A percentile compares a stretch with the other conserved stretches of the same genome.
These are phyloP conservation scores for Drosophila grimshawi DNA, from an alignment of 1,140 invertebrate species.

Conservation along the genomic window DNA sequence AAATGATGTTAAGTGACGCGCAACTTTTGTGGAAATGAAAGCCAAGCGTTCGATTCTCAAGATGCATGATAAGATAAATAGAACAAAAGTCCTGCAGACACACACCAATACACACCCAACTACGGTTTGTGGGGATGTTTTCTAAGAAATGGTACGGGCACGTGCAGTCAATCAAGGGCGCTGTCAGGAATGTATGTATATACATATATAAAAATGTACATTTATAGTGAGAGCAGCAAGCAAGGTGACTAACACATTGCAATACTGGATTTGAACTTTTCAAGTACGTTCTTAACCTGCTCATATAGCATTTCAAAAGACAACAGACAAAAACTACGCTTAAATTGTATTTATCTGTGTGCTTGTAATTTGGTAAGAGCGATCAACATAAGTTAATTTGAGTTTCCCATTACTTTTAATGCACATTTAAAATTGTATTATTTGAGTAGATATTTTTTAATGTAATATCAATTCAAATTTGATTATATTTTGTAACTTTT, in stretches of 20 bases:
- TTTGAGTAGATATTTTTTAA: no score
- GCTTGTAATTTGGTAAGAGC: no score
- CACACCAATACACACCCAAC: conserved; percentile 1
- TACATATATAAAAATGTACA: background rate
- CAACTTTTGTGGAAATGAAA: conserved; percentile 78
- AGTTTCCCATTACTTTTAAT: no score
- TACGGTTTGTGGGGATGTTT: conserved; percentile 7
- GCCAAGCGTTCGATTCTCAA: conserved; percentile 69
- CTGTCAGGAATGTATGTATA: background rate
- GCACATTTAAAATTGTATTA: no score
- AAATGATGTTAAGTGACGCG: conserved; percentile 81
- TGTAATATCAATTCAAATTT: no score
- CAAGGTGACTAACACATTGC: conserved; percentile 19
- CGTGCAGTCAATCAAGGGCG: conserved; percentile 45
- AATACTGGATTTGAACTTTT: conserved; percentile 11
- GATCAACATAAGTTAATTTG: no score
- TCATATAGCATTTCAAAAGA: background rate
- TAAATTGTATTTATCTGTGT: no score
- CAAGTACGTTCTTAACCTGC: background rate
- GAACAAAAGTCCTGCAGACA: conserved; percentile 59
- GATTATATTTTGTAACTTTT: no score
- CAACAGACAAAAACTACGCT: no score
- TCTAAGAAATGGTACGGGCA: conserved; percentile 20
- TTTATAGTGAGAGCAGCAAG: background rate
- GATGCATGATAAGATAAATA: conserved; percentile 76